Conservation (phyloP, 2,113 vertebrate species). For the Leptocoma aspasia region DNA sequence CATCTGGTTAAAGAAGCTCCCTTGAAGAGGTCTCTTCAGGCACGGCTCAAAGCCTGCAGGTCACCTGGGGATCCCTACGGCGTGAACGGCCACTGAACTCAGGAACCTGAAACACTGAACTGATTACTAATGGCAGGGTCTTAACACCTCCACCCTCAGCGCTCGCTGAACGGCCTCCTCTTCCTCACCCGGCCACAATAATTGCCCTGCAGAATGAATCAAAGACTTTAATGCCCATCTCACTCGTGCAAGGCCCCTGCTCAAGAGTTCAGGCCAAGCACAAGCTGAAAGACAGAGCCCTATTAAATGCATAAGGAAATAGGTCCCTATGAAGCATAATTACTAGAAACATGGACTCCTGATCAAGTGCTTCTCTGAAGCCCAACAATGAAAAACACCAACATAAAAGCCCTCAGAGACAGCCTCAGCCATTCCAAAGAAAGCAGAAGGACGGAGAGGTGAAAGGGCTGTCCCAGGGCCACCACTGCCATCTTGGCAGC, state of each 20-base stretch:
- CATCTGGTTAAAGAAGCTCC: neutral
- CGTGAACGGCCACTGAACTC: neutral
- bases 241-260: neutral
- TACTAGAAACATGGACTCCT: neutral
- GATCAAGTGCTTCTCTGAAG: neutral
- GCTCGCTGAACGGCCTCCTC: neutral
- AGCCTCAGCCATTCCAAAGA: neutral
- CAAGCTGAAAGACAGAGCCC: neutral
- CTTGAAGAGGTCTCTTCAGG: slow-evolving; percentile 26
- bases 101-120: neutral
- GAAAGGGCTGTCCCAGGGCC: neutral
- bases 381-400: neutral
- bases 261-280: neutral
- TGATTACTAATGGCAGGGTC: neutral
- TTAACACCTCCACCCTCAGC: neutral
- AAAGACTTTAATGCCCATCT: slow-evolving; percentile 5
- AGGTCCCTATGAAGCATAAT: neutral
- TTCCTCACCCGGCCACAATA: slow-evolving; percentile 18
- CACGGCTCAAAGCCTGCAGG: neutral
- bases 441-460: neutral
- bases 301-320: slow-evolving; percentile 43
- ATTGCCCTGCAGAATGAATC: slow-evolving; percentile 27
- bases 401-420: neutral
- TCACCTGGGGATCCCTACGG: neutral
- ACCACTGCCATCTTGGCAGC: neutral